Conservation (phyloP, 2,888 invertebrate species). For the Cheilosia pagana region DNA sequence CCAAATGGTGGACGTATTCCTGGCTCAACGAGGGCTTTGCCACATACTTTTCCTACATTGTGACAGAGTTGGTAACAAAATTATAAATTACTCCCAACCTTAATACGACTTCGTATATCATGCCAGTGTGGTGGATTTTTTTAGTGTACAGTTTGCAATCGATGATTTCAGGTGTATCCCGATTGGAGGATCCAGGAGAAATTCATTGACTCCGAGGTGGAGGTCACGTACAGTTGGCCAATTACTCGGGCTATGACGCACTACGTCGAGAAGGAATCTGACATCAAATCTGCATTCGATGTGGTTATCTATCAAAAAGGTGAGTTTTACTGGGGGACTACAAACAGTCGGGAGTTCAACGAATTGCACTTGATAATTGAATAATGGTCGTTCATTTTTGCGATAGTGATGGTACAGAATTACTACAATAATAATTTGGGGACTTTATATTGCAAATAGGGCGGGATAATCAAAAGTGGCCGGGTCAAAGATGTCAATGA, state of each 20-base stretch:
- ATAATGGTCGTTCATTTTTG: not conserved
- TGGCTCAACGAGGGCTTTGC: conserved; percentile 92
- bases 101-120: not conserved
- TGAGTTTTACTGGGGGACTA: conserved; percentile 45
- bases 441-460: too few relatives aligned
- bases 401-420: not conserved
- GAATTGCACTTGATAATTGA: not conserved
- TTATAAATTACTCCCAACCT: not conserved
- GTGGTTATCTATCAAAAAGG: conserved; percentile 88
- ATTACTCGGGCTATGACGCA: conserved; percentile 79
- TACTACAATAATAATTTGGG: too few relatives aligned
- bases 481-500: too few relatives aligned
- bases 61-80: conserved; percentile 79
- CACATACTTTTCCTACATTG: conserved; percentile 80
- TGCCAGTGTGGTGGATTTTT: conserved; percentile 24
- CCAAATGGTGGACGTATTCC: conserved; percentile 88
- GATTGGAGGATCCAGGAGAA: conserved; percentile 88
- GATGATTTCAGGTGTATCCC: conserved; percentile 85
- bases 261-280: conserved; percentile 80
- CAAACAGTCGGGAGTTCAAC: conserved; percentile 3
- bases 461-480: too few relatives aligned
- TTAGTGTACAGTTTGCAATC: conserved; percentile 39
- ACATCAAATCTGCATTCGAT: conserved; percentile 84
- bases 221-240: conserved; percentile 79
- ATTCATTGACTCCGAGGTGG: conserved; percentile 83